Evolutionary conservation across 53 echinoderm and acorn worm species (phyloP).

Genomic region (Holothuria leucospilota): DNA sequence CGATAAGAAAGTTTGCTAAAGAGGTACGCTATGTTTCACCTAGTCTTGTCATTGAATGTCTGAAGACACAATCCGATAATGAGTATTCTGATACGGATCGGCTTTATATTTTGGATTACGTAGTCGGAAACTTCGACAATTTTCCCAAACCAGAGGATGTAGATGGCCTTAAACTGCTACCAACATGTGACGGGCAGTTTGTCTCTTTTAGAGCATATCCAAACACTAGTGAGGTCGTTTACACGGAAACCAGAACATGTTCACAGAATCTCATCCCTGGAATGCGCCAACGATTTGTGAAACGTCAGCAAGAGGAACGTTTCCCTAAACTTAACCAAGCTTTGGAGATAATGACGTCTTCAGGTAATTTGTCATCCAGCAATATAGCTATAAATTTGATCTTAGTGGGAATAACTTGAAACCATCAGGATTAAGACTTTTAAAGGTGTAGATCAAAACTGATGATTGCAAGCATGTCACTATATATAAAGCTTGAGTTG

Average conservation of each 20-base stretch:
- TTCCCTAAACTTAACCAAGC: no score
- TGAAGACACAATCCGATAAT: no score
- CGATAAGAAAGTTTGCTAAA: background rate
- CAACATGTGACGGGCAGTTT: constrained; percentile 9
- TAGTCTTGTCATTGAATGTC: background rate
- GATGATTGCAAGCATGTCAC: no score
- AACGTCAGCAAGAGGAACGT: no score
- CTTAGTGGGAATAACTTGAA: no score
- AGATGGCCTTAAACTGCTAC: background rate
- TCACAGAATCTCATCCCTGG: background rate
- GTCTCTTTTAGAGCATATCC: background rate
- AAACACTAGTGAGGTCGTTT: background rate
- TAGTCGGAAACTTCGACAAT: background rate
- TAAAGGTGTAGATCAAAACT: no score
- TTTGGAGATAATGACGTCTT: no score
- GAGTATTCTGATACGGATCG: background rate
- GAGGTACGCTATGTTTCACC: background rate
- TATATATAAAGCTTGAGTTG: no score
- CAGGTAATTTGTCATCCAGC: no score
- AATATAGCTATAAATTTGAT: no score
- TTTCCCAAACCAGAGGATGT: background rate
- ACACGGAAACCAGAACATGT: background rate
- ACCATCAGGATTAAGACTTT: no score
- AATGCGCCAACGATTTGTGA: background rate
- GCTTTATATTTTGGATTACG: background rate